Evolutionary conservation across 2,888 invertebrate species (phyloP), one percentile per base, ranked within the genome.

Genomic region (Mythimna loreyi): DNA sequence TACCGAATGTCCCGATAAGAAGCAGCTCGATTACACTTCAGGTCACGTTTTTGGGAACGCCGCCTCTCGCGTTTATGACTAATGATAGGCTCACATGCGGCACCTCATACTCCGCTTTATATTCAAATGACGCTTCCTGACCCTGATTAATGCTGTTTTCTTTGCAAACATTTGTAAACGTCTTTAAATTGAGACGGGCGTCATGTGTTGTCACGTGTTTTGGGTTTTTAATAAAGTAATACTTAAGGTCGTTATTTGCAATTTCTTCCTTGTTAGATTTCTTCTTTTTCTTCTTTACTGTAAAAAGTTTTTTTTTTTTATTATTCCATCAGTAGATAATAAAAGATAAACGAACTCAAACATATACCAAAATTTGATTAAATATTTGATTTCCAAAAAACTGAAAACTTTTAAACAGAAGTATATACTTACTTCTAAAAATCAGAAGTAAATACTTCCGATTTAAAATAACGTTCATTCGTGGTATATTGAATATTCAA

Each of bases 61-160:
- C 88, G 83, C 87, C 88, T 88, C 89, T 86, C 87, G 85, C 90
- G 90, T 92, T 93, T 94, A 95, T 96, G 95, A 96, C 93, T 96
- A 95, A 96, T 96, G 95, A 95, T 91, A 87, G 92, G 93, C 93
- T 94, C 95, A 94, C 92, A 94, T 90, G 89, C 88, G 85, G 84
- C 92, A 91, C 92, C 91, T 92, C 88, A 90, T 82, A 81, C 82
- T 75, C 82, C 84, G 88, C 91, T 95, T 95, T 94, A 94, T 94
- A 95, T 95, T 95, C 95, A 96, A 95, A 96, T 95, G 93, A 92
- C 92, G 92, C 89, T 92, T 95, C 94, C 94, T 92, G 91, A 89
- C 89, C 90, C 92, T 95, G 95, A 95, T 95, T 93, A 93, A 96
- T 96, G 94, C 91, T 89, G 86, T 92, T 93, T 94, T 94, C 95